phyloP scores from a whole-genome alignment of 2,888 invertebrate species.

The Clistopyga incitator region DNA sequence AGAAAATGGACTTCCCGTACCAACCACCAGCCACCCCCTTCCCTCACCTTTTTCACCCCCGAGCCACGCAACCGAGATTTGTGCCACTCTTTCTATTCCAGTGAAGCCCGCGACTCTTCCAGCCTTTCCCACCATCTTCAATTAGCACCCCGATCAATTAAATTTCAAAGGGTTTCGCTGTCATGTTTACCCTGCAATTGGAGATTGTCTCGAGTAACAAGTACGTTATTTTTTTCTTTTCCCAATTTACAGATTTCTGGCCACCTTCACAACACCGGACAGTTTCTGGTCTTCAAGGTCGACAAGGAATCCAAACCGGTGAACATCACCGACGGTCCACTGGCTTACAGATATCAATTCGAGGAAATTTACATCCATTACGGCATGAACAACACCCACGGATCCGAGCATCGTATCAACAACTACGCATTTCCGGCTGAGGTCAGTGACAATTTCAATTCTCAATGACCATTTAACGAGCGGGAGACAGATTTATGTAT shows the following conservation, averaged over 20 bases:
- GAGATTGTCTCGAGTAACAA: neutral
- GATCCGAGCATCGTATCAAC: conserved; percentile 98
- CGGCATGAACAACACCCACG: conserved; percentile 94
- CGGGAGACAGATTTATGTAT: neutral
- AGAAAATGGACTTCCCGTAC: conserved; percentile 79
- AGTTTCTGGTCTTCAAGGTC: conserved; percentile 95
- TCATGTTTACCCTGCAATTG: neutral
- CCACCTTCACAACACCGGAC: conserved; percentile 95
- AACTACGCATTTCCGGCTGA: conserved; percentile 98
- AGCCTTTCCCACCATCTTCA: conserved; percentile 68
- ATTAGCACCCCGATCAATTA: conserved; percentile 79
- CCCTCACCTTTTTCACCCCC: conserved; percentile 2
- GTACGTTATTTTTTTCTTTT: neutral
- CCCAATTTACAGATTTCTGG: conserved; percentile 92
- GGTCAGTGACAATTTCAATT: conserved; percentile 86
- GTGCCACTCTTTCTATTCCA: conserved; percentile 13
- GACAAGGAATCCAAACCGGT: conserved; percentile 96
- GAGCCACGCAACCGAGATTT: neutral
- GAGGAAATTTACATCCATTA: conserved; percentile 98
- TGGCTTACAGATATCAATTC: conserved; percentile 97
- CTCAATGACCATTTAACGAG: neutral
- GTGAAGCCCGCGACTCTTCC: neutral
- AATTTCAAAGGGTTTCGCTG: conserved; percentile 32
- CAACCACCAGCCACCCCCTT: conserved; percentile 41
- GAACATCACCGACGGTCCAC: conserved; percentile 98